Percentiles rank a stretch among this genome's conserved stretches.
Conservation (phyloP, 2,888 invertebrate genomes). For the Teleiodes luculella region DNA sequence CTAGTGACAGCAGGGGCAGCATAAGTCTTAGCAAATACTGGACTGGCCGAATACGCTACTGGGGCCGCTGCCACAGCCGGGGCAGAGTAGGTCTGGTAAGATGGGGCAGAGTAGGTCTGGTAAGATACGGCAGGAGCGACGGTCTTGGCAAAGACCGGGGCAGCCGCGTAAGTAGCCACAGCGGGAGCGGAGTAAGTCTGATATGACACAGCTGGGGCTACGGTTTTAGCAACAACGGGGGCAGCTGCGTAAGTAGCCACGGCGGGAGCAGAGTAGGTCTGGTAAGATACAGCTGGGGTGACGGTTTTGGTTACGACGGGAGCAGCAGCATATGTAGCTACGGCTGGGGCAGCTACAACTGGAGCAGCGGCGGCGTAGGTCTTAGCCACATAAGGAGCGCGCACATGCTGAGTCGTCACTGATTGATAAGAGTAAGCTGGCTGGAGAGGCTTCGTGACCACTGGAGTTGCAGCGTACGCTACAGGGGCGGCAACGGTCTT, state of each 20-base stretch:
- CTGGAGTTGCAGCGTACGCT: slow-evolving; percentile 19
- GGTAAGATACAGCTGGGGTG: slow-evolving; percentile 37
- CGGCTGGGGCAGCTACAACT: slow-evolving; percentile 27
- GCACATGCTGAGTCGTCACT: slow-evolving; percentile 21
- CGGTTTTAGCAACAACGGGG: slow-evolving; percentile 22
- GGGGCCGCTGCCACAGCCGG: slow-evolving; percentile 22
- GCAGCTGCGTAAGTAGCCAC: slow-evolving; percentile 25
- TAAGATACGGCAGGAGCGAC: slow-evolving; percentile 25
- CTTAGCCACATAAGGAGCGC: slow-evolving; percentile 50
- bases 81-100: slow-evolving; percentile 22
- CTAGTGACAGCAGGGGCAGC: slow-evolving; percentile 22
- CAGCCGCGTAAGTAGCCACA: slow-evolving; percentile 21
- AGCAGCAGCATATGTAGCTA: slow-evolving; percentile 24
- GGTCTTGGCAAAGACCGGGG: slow-evolving; percentile 22
- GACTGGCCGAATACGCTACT: slow-evolving; percentile 32
- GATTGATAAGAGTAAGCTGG: slow-evolving; percentile 20
- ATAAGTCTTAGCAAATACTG: slow-evolving; percentile 21
- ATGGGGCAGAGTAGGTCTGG: slow-evolving; percentile 21
- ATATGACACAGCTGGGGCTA: slow-evolving; percentile 25
- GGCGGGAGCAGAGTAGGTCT: slow-evolving; percentile 24
- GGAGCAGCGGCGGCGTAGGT: slow-evolving; percentile 44
- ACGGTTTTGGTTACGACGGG: slow-evolving; percentile 31
- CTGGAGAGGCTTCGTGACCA: slow-evolving; percentile 23
- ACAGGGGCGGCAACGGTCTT: slow-evolving; percentile 27
- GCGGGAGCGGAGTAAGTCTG: slow-evolving; percentile 22